Conservation (phyloP, 2,888 invertebrate genomes). For the Galerucella calmariensis region DNA sequence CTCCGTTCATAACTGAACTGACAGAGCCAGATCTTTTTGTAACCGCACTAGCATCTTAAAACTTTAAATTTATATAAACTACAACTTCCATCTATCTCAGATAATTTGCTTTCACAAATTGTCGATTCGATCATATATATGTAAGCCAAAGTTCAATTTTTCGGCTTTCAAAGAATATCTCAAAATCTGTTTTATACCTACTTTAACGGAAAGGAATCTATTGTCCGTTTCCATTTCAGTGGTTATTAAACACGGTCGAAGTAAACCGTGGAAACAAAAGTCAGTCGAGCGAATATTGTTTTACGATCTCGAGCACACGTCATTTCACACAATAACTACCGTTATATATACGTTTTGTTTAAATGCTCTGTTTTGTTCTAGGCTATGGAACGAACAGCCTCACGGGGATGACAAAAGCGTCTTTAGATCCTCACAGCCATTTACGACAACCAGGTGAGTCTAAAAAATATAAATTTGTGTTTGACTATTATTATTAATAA, state of each 20-base stretch:
- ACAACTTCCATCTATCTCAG: no score
- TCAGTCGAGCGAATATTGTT: conserved; percentile 56
- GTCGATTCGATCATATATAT: neutral
- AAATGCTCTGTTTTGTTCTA: conserved; percentile 67
- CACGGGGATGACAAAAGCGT: conserved; percentile 82
- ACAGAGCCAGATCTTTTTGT: no score
- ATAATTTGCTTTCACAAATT: neutral
- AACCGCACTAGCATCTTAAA: no score
- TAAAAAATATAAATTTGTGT: neutral
- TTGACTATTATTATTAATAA: no score
- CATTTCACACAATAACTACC: conserved; percentile 38
- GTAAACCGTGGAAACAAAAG: conserved; percentile 63
- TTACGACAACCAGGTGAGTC: conserved; percentile 86
- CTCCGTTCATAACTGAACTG: no score
- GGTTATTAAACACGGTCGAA: conserved; percentile 60
- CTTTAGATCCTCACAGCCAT: conserved; percentile 89
- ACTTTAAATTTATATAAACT: no score
- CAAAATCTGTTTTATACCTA: conserved; percentile 9
- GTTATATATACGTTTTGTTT: conserved; percentile 13
- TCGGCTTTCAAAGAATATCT: neutral
- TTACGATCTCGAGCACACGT: conserved; percentile 40
- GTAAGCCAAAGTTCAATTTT: neutral
- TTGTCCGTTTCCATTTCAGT: conserved; percentile 63
- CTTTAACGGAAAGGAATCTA: conserved; percentile 65
- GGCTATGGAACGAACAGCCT: conserved; percentile 88